These are phyloP conservation scores for Polydrusus cervinus DNA, from an alignment of 2,888 invertebrate genomes.

Conservation along the genomic window DNA sequence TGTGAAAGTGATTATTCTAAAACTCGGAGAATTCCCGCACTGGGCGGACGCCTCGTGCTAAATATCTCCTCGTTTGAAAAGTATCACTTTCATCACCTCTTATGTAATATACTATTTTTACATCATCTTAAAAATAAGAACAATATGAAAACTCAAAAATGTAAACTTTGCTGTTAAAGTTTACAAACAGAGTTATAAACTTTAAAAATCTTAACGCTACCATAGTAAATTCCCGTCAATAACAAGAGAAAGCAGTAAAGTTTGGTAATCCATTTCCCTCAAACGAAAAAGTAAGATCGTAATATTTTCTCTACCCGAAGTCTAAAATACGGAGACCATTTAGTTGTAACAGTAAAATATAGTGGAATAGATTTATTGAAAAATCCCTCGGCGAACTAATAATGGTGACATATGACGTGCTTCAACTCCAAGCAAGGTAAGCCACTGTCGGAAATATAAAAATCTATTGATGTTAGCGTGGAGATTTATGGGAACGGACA, in stretches of 20 bases:
- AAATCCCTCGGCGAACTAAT: conserved; percentile 60
- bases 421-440: conserved; percentile 56
- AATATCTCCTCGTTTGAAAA: too few relatives aligned
- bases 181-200: background rate
- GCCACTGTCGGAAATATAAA: conserved; percentile 56
- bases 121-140: background rate
- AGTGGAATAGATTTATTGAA: conserved; percentile 63
- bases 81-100: too few relatives aligned
- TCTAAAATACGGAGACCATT: conserved; percentile 60
- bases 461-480: conserved; percentile 56
- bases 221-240: conserved; percentile 19
- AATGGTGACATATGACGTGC: conserved; percentile 64
- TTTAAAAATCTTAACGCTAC: conserved; percentile 13
- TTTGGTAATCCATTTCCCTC: conserved; percentile 43
- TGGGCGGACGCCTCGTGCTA: too few relatives aligned
- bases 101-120: too few relatives aligned
- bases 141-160: too few relatives aligned
- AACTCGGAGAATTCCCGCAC: too few relatives aligned
- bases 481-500: conserved; percentile 44
- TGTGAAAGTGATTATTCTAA: too few relatives aligned
- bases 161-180: too few relatives aligned
- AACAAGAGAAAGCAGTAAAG: conserved; percentile 43
- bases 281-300: conserved; percentile 47
- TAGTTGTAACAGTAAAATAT: conserved; percentile 62
- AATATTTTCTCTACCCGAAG: conserved; percentile 52